Evolutionary conservation across 2,113 vertebrate species (phyloP).

Genomic region (Tursiops truncatus): DNA sequence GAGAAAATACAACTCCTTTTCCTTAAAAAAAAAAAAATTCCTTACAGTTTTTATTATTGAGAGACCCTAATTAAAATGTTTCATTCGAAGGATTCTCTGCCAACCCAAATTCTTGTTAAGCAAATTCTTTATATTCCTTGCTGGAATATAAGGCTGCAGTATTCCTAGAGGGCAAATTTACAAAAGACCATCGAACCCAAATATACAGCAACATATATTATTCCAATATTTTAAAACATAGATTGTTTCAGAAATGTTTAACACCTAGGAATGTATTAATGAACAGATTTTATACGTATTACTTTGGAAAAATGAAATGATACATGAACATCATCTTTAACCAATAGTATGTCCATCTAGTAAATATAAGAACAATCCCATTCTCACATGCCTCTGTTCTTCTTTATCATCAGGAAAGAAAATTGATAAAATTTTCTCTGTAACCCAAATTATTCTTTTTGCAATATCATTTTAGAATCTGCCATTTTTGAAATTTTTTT

Average conservation of each 20-base stretch:
- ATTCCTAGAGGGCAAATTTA: slow-evolving; percentile 58
- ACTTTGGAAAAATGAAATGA: slow-evolving; percentile 15
- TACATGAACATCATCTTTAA: slow-evolving; percentile 24
- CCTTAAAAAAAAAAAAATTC: neutral
- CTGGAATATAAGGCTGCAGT: neutral
- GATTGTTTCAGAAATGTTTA: slow-evolving; percentile 37
- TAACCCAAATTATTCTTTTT: neutral
- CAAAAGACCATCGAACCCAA: slow-evolving; percentile 15
- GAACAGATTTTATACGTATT: slow-evolving; percentile 40
- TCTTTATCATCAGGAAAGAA: neutral
- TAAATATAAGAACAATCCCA: neutral
- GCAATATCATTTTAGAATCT: neutral
- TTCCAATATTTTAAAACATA: slow-evolving; percentile 8
- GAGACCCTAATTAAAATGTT: slow-evolving; percentile 79
- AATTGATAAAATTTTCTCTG: neutral
- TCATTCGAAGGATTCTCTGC: slow-evolving; percentile 63
- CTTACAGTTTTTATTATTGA: slow-evolving; percentile 43
- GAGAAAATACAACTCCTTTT: slow-evolving; percentile 8
- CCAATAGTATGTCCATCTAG: neutral
- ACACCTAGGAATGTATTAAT: neutral
- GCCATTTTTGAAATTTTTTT: neutral
- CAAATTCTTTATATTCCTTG: slow-evolving; percentile 44
- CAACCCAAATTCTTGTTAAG: slow-evolving; percentile 69
- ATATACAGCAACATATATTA: slow-evolving; percentile 15
- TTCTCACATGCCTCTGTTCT: neutral